Evolutionary conservation across 2,113 vertebrate species (phyloP), one percentile per base, ranked within the genome.

Genomic region (Heterotis niloticus): DNA sequence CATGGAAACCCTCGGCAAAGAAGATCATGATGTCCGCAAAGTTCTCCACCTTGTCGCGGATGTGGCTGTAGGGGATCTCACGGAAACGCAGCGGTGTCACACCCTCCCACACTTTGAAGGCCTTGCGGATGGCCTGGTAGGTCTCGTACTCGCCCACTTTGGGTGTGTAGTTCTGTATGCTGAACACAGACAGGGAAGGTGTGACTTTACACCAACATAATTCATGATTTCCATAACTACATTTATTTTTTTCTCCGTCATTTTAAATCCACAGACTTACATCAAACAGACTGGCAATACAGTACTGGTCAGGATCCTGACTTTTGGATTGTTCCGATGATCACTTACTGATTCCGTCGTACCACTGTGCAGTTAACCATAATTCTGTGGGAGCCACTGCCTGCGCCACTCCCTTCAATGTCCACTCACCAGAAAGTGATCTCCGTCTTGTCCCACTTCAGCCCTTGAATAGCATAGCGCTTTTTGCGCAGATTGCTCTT

Each of bases 11-110:
- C 83, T 97, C 95, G 0, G 92, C 94, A 26, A 98, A 98, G 90
- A 95, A 93, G 82, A 98, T 83, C 94, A 97, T 96, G 89, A 98
- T 96, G 91, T 98, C 96, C 0, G 96, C 95, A 80, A 94, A 94
- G 34, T 94, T 89, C 74, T 93, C 92, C 0, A 92, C 91, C 81
- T 95, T 94, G 77, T 94, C 91, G 0, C 91, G 88, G 76, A 98
- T 94, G 78, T 94, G 88, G 59, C 90, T 87, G 83, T 96, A 96
- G 75, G 94, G 91, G 5, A 96, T 92, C 88, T 98, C 96, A 0
- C 90, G 88, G 91, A 98, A 98, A 4, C 85, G 92, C 80, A 97
- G 91, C 0, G 96, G 95, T 0, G 93, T 93, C 69, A 94, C 88
- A 0, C 90, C 82, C 86, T 95, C 92, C 95, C 96, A 98, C 72